Evolutionary conservation across 2,888 invertebrate genomes (phyloP), one percentile per base, ranked within the genome.

Genomic region (Lycia hirtaria): DNA sequence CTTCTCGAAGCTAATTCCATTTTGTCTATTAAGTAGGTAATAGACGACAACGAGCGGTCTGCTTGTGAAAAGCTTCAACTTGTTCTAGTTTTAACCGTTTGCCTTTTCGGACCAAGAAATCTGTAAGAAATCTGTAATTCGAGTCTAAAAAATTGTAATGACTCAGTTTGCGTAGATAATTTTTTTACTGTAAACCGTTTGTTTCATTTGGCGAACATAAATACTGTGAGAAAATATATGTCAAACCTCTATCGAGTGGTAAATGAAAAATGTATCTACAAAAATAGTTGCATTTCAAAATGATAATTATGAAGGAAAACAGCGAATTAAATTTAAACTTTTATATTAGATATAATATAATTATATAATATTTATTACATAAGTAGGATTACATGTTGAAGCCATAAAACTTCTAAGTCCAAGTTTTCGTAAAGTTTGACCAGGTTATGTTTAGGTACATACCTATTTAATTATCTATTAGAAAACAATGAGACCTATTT

Each of bases 211-310:
- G 82, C 81, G 87, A 90, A 91, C 84, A 76, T 82, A 89, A 26
- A 88, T 83, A 81, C 73, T 81, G 78, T 88, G 88, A 82, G 84
- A 90, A 89, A 90, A 90, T 88, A 88, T 86, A 80, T 60, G 76
- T 85, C n/a, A 81, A 86, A 87, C 83, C 71, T 90, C 84, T 90
- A 88, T 88, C 80, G 88, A 91, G 83, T 85, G 85, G 87, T 89
- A 87, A 87, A 90, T 90, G 71, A 86, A 85, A 88, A 87, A 89
- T 86, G 70, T 82, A 83, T 87, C 91, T 92, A 92, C 90, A 92
- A 92, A 92, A 92, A 92, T 92, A 92, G 91, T 90, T 87, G 82
- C 83, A 86, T 89, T 89, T 82, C 80, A 69, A 86, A 88, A 87
- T 72, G 71, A 85, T 76, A 80, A 76, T 76, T 73, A 62, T 73